Evolutionary conservation across 2,797 vertebrate species (phyloP), one percentile per base, ranked within the genome.

Genomic region (Mallotus villosus): DNA sequence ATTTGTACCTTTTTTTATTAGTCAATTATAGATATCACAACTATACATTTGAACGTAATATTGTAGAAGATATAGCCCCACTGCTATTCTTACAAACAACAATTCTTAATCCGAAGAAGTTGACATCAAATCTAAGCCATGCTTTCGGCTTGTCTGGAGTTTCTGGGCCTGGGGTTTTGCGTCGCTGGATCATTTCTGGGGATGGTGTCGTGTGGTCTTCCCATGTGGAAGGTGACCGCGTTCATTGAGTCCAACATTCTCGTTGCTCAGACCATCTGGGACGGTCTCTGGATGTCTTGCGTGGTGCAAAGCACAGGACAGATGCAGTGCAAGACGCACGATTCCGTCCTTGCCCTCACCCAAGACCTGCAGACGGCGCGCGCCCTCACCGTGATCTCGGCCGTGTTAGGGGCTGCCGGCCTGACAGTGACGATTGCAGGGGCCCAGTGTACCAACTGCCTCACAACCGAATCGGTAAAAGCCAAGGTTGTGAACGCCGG

Each of bases 271-370:
- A 94, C 84, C 77, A 91, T 94, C 68, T 97, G 95, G 95, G 95
- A 97, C 73, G 96, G 96, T 0, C 92, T 98, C 78, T 98, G 96
- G 96, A 98, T 98, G 96, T 90, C 90, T 2, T 98, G 96, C 78
- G 96, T 95, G 86, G 94, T 96, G 71, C 96, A 96, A 85, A 94
- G 94, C 90, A 97, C 94, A 0, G 97, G 96, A 0, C 96, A 97
- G 91, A 98, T 96, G 95, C 96, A 94, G 79, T 97, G 97, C 79
- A 97, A 97, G 66, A 82, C 94, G 4, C 94, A 96, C 76, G 96
- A 97, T 68, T 97, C 96, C 0, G 75, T 98, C 32, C 92, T 99
- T 72, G 92, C 94, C 0, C 92, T 99, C 34, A 17, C 76, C 5
- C 80, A 86, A 4, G 95, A 96, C 86, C 86, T 94, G 73, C 96